Evolutionary conservation across 1,140 invertebrate genomes (phyloP).

Genomic region (Drosophila micromelanica): DNA sequence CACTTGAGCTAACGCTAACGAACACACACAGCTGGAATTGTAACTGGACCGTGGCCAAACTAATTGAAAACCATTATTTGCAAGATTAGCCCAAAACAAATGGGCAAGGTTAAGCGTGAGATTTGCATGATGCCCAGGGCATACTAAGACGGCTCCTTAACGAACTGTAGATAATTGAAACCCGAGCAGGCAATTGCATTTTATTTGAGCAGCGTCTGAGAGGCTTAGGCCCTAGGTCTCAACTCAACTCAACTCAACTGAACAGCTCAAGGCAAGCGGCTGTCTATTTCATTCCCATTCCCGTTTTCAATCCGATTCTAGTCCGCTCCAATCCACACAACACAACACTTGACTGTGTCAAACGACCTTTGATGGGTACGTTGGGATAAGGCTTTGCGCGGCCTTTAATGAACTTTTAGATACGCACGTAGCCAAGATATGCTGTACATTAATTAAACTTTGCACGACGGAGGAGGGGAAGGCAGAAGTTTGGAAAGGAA

Average conservation of each 20-base stretch:
- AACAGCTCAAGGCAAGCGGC: constrained; percentile 26
- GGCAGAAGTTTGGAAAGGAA: neutral
- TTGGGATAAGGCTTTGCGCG: constrained; percentile 52
- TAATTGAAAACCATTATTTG: constrained; percentile 80
- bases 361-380: constrained; percentile 68
- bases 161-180: constrained; percentile 71
- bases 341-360: constrained; percentile 50
- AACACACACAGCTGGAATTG: constrained; percentile 28
- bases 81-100: constrained; percentile 75
- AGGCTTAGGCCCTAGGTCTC: constrained; percentile 32
- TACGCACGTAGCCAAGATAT: constrained; percentile 63
- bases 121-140: constrained; percentile 63
- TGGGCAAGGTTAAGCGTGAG: constrained; percentile 70
- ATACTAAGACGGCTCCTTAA: constrained; percentile 42
- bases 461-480: neutral
- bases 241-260: constrained; percentile 14
- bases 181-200: constrained; percentile 69
- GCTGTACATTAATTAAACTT: constrained; percentile 70
- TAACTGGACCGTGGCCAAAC: constrained; percentile 69
- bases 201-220: constrained; percentile 61
- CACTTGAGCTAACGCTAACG: constrained; percentile 23
- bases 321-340: neutral
- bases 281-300: constrained; percentile 2
- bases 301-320: neutral
- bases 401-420: constrained; percentile 75